Evolutionary conservation across 2,797 vertebrate genomes (phyloP).

Genomic region (Anomalospiza imberbis): DNA sequence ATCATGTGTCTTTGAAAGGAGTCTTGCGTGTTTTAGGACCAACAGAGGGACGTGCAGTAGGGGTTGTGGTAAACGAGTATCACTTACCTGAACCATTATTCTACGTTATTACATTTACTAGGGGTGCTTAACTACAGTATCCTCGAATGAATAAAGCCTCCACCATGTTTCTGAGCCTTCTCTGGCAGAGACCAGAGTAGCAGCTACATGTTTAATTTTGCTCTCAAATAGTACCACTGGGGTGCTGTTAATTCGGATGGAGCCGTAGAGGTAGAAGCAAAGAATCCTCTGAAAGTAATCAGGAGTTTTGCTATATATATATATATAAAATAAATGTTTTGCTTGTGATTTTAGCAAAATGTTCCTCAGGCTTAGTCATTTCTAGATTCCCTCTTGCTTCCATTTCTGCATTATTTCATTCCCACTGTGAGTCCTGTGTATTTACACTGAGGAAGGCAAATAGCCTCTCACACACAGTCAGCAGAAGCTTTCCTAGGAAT

Average conservation of each 20-base stretch:
- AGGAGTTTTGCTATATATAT: neutral
- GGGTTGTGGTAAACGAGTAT: neutral
- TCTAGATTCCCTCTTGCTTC: neutral
- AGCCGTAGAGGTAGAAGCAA: neutral
- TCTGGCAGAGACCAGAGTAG: neutral
- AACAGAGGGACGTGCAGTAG: neutral
- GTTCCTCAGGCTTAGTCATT: neutral
- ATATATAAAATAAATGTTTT: neutral
- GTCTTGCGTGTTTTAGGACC: neutral
- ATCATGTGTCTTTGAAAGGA: neutral
- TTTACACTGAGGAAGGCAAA: neutral
- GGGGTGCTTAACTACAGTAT: neutral
- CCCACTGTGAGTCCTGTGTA: neutral
- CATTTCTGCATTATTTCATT: neutral
- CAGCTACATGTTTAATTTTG: neutral
- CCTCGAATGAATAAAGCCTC: neutral
- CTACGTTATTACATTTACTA: neutral
- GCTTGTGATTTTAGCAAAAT: neutral
- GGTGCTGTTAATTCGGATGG: neutral
- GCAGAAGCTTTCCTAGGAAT: neutral
- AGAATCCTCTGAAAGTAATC: neutral
- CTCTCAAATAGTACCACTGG: neutral
- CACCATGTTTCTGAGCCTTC: neutral
- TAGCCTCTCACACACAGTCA: neutral
- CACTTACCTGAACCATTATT: neutral